Evolutionary conservation across 2,113 vertebrate genomes (phyloP).

Genomic region (Prinia subflava): DNA sequence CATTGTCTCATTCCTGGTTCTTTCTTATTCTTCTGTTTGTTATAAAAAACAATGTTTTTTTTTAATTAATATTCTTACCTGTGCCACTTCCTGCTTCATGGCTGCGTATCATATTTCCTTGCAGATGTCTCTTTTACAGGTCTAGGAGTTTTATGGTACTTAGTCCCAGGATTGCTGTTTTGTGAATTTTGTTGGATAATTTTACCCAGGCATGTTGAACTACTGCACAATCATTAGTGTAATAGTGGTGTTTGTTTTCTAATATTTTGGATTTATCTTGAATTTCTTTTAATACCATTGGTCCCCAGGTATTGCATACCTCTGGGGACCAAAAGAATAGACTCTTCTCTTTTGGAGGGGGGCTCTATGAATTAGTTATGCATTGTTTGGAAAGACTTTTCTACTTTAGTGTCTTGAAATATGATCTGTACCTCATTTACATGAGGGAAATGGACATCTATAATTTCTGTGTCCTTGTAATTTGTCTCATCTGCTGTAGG

Average conservation of each 20-base stretch:
- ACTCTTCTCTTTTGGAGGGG: neutral
- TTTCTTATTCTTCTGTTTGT: neutral
- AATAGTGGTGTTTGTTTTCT: neutral
- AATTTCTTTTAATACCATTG: neutral
- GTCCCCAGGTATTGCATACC: neutral
- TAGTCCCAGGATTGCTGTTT: neutral
- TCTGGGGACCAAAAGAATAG: neutral
- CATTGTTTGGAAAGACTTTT: neutral
- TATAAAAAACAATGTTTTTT: neutral
- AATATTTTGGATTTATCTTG: neutral
- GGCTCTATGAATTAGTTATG: neutral
- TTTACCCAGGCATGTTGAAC: neutral
- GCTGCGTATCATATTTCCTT: neutral
- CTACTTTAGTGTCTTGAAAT: neutral
- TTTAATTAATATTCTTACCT: neutral
- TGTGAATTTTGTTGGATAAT: neutral
- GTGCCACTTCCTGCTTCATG: neutral
- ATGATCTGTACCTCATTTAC: neutral
- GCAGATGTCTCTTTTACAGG: neutral
- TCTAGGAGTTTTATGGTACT: neutral
- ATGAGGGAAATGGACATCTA: neutral
- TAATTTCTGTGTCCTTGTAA: neutral
- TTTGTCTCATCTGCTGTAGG: neutral
- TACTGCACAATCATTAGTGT: neutral
- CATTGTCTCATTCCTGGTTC: neutral